Conservation (phyloP, 2,888 invertebrate species). For the Isoperla grammatica region DNA sequence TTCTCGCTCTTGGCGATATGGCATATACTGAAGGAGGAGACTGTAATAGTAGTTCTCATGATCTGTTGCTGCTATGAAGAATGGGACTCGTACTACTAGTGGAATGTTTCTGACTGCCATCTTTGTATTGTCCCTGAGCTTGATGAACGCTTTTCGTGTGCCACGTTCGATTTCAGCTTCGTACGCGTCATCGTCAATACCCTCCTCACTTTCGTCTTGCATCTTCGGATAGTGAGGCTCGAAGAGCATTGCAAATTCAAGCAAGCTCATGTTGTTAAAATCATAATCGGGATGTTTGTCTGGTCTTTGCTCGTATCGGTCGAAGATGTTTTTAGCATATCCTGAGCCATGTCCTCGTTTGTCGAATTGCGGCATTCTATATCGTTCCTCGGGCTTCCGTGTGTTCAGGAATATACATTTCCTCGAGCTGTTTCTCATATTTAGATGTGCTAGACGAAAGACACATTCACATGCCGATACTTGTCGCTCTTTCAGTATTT, state of each 20-base stretch:
- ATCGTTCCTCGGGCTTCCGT: no score
- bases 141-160: background rate
- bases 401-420: no score
- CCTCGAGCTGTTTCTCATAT: no score
- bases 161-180: no score
- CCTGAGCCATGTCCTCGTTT: no score
- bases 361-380: no score
- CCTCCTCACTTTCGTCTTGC: background rate
- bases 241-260: constrained; percentile 26
- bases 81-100: constrained; percentile 28
- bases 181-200: background rate
- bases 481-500: background rate
- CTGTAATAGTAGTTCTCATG: constrained; percentile 37
- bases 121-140: background rate
- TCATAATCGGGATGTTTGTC: constrained; percentile 24
- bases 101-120: constrained; percentile 29
- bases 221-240: constrained; percentile 17
- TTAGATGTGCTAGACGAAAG: no score
- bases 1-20: constrained; percentile 34
- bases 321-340: no score
- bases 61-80: constrained; percentile 36
- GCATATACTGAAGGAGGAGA: constrained; percentile 36
- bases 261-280: constrained; percentile 22
- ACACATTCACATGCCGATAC: background rate
- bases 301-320: constrained; percentile 25